These are phyloP conservation scores for Agriotes lineatus DNA, from an alignment of 2,888 invertebrate species.

Conservation along the genomic window DNA sequence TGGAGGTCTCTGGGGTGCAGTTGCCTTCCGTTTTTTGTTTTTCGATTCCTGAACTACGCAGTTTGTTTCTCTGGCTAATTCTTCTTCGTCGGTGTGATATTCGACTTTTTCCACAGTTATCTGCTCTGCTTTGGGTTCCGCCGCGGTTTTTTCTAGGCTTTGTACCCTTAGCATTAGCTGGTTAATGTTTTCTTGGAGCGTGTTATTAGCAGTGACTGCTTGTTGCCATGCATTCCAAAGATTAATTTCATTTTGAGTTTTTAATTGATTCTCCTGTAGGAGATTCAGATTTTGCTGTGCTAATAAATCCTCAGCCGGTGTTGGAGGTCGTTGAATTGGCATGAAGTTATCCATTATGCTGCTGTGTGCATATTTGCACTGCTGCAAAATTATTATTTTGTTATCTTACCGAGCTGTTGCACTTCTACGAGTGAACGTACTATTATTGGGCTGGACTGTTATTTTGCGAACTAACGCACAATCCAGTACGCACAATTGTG, in stretches of 20 bases:
- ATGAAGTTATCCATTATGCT: too few relatives aligned
- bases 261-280: too few relatives aligned
- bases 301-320: too few relatives aligned
- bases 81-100: conserved; percentile 29
- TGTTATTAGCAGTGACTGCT: conserved; percentile 12
- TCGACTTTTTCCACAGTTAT: conserved; percentile 29
- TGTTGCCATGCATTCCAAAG: conserved; percentile 32
- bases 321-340: too few relatives aligned
- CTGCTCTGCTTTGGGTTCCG: conserved; percentile 15
- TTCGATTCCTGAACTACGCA: conserved; percentile 28
- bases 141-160: conserved; percentile 30
- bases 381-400: too few relatives aligned
- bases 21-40: conserved; percentile 31
- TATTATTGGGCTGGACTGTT: too few relatives aligned
- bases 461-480: too few relatives aligned
- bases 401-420: too few relatives aligned
- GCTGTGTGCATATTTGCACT: too few relatives aligned
- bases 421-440: too few relatives aligned
- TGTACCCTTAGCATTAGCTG: conserved; percentile 26
- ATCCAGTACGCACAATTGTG: too few relatives aligned
- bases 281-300: too few relatives aligned
- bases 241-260: conserved; percentile 32
- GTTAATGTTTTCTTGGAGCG: conserved; percentile 25
- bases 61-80: conserved; percentile 29
- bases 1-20: conserved; percentile 22